phyloP scores from a whole-genome alignment of 1,140 invertebrate genomes.

The Drosophila nasuta region DNA sequence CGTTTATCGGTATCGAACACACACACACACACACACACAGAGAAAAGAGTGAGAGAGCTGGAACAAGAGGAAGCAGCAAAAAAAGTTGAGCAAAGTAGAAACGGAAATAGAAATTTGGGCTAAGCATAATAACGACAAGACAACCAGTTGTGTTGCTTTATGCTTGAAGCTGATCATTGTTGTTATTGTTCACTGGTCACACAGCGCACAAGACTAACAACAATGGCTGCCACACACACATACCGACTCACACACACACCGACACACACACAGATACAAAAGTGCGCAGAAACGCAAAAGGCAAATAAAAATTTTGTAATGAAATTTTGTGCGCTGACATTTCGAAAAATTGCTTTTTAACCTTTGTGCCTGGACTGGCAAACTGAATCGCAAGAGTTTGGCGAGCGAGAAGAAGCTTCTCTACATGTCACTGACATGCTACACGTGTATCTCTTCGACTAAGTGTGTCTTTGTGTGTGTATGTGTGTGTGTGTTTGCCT shows the following conservation, averaged over 20 bases:
- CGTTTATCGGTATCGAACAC: conserved; percentile 19
- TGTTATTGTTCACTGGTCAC: conserved; percentile 41
- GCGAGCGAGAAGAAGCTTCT: not conserved
- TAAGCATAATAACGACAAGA: conserved; percentile 23
- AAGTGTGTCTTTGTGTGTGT: conserved; percentile 10
- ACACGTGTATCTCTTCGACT: conserved; percentile 69
- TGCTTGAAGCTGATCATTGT: conserved; percentile 33
- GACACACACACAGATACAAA: conserved; percentile 17
- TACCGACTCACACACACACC: not conserved
- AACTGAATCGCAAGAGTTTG: conserved; percentile 18
- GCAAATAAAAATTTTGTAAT: conserved; percentile 79
- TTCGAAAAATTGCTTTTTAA: conserved; percentile 83
- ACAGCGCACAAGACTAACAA: conserved; percentile 27
- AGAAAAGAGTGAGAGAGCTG: not conserved
- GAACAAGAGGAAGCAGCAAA: not conserved
- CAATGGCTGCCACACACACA: conserved; percentile 22
- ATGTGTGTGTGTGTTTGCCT: not conserved
- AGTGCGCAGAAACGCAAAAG: conserved; percentile 53
- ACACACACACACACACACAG: not conserved
- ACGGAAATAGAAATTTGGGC: conserved; percentile 32
- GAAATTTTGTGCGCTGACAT: conserved; percentile 82
- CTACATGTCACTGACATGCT: conserved; percentile 71
- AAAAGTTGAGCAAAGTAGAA: conserved; percentile 26
- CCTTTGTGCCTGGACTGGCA: conserved; percentile 59
- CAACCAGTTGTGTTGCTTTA: conserved; percentile 26